Evolutionary conservation across 2,113 vertebrate genomes (phyloP), one percentile per base, ranked within the genome.

Genomic region (Anolis sagrei): DNA sequence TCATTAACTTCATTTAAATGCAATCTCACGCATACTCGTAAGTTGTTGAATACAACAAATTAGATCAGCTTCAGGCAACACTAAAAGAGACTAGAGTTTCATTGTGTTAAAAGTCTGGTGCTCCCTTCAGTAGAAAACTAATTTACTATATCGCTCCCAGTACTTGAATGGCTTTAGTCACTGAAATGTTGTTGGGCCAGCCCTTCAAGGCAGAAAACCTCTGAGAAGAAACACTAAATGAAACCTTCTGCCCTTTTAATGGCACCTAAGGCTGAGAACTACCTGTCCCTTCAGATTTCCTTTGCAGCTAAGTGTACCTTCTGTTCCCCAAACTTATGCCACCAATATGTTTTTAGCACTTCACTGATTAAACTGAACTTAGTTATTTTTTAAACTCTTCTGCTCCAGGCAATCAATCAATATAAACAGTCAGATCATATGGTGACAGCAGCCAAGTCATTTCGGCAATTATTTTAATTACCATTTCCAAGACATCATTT

Each of bases 381-480:
- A 7, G 66, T 7, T 29, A 7, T 18, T 72, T n/a, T 70, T 34
- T 62, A 25, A 39, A 72, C 34, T 11, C 6, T 48, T 2, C 58
- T 51, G 19, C 68, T 70, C 34, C 66, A 13, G 14, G n/a, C 39
- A 66, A 32, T 32, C 64, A 70, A 78, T 58, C 64, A 70, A 34
- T 27, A 73, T 18, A 74, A 44, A 29, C 6, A 64, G 61, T 49
- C n/a, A 2, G n/a, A 32, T 74, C 25, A 64, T 25, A 16, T 7
- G 54, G 36, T 4, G 54, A 62, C 0, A 14, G 62, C 6, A 34
- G 7, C 76, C 32, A 39, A 10, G 13, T 48, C n/a, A 61, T 39
- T 79, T 61, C 27, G 32, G 13, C 84, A 64, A 27, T 80, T 73
- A 1, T 44, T 79, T 58, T 79, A 79, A 74, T 80, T 79, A 54